Evolutionary conservation across 2,113 vertebrate species (phyloP).

Genomic region (Calidris pugnax): DNA sequence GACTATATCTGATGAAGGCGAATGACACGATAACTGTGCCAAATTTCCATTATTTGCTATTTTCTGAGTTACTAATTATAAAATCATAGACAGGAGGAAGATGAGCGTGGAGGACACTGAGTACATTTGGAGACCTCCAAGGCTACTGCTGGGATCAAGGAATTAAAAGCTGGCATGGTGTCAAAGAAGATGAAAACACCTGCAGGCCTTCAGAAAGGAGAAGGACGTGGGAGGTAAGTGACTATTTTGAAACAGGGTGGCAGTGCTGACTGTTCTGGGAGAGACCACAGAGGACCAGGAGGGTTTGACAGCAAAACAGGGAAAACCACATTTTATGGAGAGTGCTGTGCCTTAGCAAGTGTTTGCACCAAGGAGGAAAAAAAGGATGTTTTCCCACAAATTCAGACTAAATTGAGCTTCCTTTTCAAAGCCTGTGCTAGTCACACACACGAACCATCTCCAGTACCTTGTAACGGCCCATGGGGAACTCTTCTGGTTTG

Average conservation of each 20-base stretch:
- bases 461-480: background rate
- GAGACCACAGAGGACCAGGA: background rate
- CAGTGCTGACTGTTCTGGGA: background rate
- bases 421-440: background rate
- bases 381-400: background rate
- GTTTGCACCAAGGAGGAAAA: background rate
- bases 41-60: background rate
- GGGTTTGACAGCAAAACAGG: background rate
- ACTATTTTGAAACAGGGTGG: background rate
- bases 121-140: background rate
- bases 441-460: background rate
- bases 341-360: background rate
- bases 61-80: background rate
- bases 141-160: background rate
- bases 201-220: background rate
- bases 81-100: background rate
- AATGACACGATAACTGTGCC: background rate
- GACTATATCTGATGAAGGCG: background rate
- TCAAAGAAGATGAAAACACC: background rate
- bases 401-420: background rate
- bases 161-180: background rate
- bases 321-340: background rate
- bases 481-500: background rate
- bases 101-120: background rate
- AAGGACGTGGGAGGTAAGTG: background rate